phyloP scores from a whole-genome alignment of 2,797 vertebrate species.

The Phoeniculus purpureus region DNA sequence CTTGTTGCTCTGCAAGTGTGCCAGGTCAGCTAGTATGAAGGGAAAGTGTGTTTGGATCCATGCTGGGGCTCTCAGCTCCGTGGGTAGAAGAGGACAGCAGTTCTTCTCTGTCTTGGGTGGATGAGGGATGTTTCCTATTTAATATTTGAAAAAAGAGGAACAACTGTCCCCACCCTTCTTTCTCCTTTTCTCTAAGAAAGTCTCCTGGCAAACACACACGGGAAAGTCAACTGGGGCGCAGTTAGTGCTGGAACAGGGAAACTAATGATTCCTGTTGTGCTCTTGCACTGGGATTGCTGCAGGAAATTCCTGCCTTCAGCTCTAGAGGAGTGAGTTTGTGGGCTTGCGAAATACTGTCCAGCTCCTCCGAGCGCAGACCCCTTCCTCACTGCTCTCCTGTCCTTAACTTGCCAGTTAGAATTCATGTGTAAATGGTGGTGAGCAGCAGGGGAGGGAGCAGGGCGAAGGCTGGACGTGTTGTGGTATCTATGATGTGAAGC shows the following conservation, averaged over 20 bases:
- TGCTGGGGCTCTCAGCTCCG: neutral
- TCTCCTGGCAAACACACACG: neutral
- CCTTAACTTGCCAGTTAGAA: neutral
- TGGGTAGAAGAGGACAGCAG: neutral
- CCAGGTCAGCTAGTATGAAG: neutral
- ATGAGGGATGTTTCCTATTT: neutral
- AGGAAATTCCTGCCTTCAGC: neutral
- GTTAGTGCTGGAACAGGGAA: neutral
- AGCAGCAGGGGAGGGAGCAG: neutral
- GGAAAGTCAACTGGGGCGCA: neutral
- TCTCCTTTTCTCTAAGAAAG: neutral
- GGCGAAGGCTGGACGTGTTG: neutral
- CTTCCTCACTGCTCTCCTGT: neutral
- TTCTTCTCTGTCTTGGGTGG: neutral
- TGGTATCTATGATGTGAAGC: neutral
- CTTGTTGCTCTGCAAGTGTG: neutral
- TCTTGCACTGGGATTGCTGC: neutral
- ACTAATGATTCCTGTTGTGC: neutral
- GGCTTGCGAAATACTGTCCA: accelerated
- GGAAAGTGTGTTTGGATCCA: accelerated
- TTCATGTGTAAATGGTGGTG: accelerated
- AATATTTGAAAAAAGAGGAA: neutral
- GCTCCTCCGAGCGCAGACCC: neutral
- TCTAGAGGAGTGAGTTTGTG: neutral
- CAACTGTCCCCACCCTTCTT: neutral